Evolutionary conservation across 2,113 vertebrate genomes (phyloP).

Genomic region (Saguinus midas): DNA sequence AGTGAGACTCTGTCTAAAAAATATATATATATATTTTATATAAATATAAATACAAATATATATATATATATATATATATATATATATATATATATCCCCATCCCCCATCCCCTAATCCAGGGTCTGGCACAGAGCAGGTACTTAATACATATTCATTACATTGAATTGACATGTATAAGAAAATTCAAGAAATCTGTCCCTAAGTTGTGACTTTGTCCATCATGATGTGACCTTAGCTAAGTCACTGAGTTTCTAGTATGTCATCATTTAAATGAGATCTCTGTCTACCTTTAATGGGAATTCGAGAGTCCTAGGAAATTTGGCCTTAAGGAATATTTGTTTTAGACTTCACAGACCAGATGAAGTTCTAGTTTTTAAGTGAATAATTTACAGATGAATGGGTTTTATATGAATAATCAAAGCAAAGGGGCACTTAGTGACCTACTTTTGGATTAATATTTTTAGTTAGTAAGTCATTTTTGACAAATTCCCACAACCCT

Average conservation of each 20-base stretch:
- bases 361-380: neutral
- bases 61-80: no score
- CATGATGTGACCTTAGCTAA: neutral
- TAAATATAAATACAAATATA: no score
- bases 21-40: neutral
- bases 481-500: slow-evolving; percentile 1
- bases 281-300: neutral
- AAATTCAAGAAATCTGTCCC: neutral
- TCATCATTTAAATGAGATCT: neutral
- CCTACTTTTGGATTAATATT: neutral
- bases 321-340: neutral
- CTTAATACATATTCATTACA: neutral
- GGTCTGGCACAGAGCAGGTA: neutral
- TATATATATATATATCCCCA: neutral
- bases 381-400: neutral
- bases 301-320: neutral
- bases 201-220: neutral
- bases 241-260: neutral
- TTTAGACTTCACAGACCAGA: neutral
- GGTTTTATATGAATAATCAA: slow-evolving; percentile 17
- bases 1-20: no score
- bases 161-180: neutral
- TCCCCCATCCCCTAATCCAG: neutral
- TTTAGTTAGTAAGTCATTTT: slow-evolving; percentile 38
- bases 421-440: slow-evolving; percentile 9